A percentile compares a stretch with the other conserved stretches of the same genome.
These are phyloP conservation scores for Theristicus caerulescens DNA, from an alignment of 2,113 vertebrate genomes.

Conservation along the genomic window DNA sequence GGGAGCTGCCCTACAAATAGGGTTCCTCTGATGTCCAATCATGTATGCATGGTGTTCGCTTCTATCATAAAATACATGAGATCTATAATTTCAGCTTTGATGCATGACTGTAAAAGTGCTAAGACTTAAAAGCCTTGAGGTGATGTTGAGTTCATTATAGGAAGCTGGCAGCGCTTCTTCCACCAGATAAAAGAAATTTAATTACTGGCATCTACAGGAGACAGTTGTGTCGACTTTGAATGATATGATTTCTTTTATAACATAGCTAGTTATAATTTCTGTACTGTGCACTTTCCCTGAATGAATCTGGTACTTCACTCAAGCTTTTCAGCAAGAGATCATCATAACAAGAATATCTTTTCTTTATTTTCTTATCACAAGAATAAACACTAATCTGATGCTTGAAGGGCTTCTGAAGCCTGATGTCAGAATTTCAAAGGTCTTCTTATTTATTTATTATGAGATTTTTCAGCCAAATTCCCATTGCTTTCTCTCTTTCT, in stretches of 20 bases:
- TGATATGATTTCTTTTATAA: constrained; percentile 36
- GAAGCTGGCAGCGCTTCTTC: constrained; percentile 26
- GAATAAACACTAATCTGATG: constrained; percentile 29
- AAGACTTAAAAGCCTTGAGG: constrained; percentile 58
- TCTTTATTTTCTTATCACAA: constrained; percentile 34
- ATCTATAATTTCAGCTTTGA: constrained; percentile 55
- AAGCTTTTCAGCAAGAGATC: constrained; percentile 42
- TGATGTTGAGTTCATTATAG: constrained; percentile 54
- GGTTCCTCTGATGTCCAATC: background rate
- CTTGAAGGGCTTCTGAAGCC: constrained; percentile 15
- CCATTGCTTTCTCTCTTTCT: background rate
- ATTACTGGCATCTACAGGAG: constrained; percentile 56
- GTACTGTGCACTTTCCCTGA: background rate
- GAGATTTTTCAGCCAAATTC: background rate
- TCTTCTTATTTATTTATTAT: background rate
- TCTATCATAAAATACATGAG: constrained; percentile 40
- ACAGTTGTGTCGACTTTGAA: constrained; percentile 42
- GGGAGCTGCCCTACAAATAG: background rate
- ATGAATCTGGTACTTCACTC: constrained; percentile 10
- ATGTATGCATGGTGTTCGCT: background rate
- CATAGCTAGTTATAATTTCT: constrained; percentile 26
- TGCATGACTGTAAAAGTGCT: constrained; percentile 19
- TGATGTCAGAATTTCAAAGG: constrained; percentile 35
- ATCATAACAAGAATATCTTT: constrained; percentile 3
- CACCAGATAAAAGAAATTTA: constrained; percentile 64